Evolutionary conservation across 2,797 vertebrate genomes (phyloP), one percentile per base, ranked within the genome.

Genomic region (Lepilemur ruficaudatus): DNA sequence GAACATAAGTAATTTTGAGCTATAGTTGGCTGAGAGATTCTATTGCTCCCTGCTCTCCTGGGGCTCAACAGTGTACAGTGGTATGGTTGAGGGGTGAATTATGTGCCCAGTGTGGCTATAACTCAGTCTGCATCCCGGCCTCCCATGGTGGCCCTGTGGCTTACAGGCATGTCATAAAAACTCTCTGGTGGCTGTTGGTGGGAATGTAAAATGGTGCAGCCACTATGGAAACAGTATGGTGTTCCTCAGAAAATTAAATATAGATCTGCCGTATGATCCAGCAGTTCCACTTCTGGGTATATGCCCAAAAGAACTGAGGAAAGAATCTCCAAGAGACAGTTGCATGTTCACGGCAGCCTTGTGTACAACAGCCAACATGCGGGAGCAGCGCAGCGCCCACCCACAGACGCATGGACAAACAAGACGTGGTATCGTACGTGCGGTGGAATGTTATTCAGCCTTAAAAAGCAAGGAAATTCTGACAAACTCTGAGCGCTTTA

Each of bases 1-100:
- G 72, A 96, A 94, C 48, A 55, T 30, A 86, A 86, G 89, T 41
- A 72, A 90, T 48, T 88, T 17, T 85, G 86, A 94, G 72, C n/a
- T n/a, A 18, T 15, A n/a, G 7, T 15, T 57, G 52, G 30, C 18
- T 81, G 63, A 59, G n/a, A 41, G 61, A 38, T 30, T 82, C 65
- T 15, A 8, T 30, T 0, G 23, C 2, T 18, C 43, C 18, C 43
- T 15, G 59, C 23, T 18, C 10, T 32, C 55, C 11, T 20, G 22
- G 23, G 87, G 38, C 46, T 67, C 30, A 0, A 0, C 2, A 43
- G 10, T 6, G 7, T 28, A 61, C 5, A 2, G 30, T 7, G 57
- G 9, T 20, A 41, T 72, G 75, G 67, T 48, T 82, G 76, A 91
- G 63, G 67, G 38, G 0, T 79, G 82, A 92, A 57, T 72, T 46